Evolutionary conservation across 2,113 vertebrate species (phyloP).

Genomic region (Tapirus terrestris): DNA sequence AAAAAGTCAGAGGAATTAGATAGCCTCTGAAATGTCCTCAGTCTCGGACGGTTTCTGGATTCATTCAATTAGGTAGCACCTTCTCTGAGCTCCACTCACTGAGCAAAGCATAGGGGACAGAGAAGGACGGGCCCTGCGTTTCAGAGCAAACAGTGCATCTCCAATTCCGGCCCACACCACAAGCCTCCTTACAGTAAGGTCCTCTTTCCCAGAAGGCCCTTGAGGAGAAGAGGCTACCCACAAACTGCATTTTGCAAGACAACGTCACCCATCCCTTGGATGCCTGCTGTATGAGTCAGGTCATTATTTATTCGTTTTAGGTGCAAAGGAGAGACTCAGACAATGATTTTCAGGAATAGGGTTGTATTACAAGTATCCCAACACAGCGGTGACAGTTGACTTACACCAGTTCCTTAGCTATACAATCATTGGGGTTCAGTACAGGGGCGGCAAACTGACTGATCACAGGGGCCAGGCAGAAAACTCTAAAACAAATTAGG

Average conservation of each 20-base stretch:
- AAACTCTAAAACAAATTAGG: rapidly evolving
- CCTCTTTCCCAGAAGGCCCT: not conserved
- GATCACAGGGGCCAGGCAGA: not conserved
- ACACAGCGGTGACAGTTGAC: rapidly evolving
- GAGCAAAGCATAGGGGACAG: not conserved
- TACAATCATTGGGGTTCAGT: rapidly evolving
- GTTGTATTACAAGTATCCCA: not conserved
- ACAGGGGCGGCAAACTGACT: not conserved
- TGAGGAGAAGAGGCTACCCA: not conserved
- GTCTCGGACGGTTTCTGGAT: not conserved
- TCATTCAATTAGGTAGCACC: rapidly evolving
- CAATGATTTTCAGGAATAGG: not conserved
- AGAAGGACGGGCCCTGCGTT: rapidly evolving
- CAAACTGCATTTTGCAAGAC: rapidly evolving
- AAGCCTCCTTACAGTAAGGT: rapidly evolving
- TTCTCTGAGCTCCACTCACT: too few relatives aligned
- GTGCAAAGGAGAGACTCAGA: not conserved
- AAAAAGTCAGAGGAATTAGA: not conserved
- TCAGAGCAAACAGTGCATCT: rapidly evolving
- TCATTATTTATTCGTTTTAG: not conserved
- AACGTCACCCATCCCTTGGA: rapidly evolving
- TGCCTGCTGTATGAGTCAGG: rapidly evolving
- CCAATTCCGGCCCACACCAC: rapidly evolving
- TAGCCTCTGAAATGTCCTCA: not conserved
- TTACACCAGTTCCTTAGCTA: rapidly evolving